Evolutionary conservation across 2,888 invertebrate species (phyloP), one percentile per base, ranked within the genome.

Genomic region (Tipula helvola): DNA sequence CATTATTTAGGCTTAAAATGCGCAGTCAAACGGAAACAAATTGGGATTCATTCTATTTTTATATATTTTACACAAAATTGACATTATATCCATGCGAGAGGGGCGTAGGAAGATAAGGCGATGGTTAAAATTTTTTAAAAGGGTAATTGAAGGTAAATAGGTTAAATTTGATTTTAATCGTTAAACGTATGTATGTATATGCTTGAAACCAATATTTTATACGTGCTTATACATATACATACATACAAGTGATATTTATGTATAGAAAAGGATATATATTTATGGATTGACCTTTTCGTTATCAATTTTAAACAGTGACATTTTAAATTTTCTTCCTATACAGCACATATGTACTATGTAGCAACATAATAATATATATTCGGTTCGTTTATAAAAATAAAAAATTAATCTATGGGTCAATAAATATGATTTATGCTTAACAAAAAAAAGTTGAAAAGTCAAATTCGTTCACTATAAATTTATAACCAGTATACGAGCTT

Each of bases 261-360:
- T 28, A n/a, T 71, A 10, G 18, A 28, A 71, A 71, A 12, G 71
- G 71, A 71, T 71, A 10, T 71, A 10, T 71, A 71, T 71, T 71
- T 71, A 71, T 71, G 71, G 71, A 71, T 71, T 71, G 71, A 71
- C 71, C 71, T 71, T 71, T 71, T 71, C 71, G 71, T 71, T 71
- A 71, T 71, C 71, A 71, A 71, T 71, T 71, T 71, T 71, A 71
- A 71, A 71, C 71, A 71, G 71, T 28, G 71, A 71, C 71, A 71
- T 71, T 71, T 28, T 10, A 71, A 28, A 71, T 71, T 71, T 28
- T 71, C 71, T 71, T 28, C 4, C n/a, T n/a, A 28, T 28, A 18
- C 8, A 28, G 52, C 16, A 52, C 16, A n/a, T 44, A 5, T 44
- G 42, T 16, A 52, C n/a, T 28, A 71, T 71, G 28, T 28, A 71